A percentile compares a stretch with the other conserved stretches of the same genome.
phyloP scores from a whole-genome alignment of 2,113 vertebrate species.

The Orcinus orca region DNA sequence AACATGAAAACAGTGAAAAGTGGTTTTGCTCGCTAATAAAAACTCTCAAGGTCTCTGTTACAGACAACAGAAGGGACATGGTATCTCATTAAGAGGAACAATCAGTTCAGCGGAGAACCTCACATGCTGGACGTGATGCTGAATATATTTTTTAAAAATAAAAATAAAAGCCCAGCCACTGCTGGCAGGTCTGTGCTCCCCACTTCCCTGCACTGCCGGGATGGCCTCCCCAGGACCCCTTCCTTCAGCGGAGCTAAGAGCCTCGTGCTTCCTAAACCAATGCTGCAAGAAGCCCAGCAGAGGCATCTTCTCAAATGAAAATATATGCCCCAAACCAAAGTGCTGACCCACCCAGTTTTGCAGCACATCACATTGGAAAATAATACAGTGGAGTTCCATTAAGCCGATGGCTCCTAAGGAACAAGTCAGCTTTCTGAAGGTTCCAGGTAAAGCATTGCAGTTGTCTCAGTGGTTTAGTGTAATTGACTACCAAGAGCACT shows the following conservation, averaged over 20 bases:
- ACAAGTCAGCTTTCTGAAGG: conserved; percentile 67
- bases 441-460: conserved; percentile 53
- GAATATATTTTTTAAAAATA: not conserved
- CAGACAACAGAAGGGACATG: conserved; percentile 38
- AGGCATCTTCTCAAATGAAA: conserved; percentile 68
- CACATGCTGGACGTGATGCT: conserved; percentile 5
- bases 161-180: too few species aligned
- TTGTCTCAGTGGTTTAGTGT: conserved; percentile 53
- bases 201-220: accelerated
- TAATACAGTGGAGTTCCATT: conserved; percentile 34
- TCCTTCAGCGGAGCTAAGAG: conserved; percentile 52
- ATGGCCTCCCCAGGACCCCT: not conserved
- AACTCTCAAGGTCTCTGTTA: conserved; percentile 56
- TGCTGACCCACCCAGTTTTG: conserved; percentile 59
- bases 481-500: conserved; percentile 31
- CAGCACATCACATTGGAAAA: conserved; percentile 15
- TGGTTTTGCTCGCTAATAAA: conserved; percentile 37
- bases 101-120: conserved; percentile 46
- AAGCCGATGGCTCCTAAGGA: conserved; percentile 32
- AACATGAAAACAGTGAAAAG: not conserved
- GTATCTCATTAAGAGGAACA: conserved; percentile 59
- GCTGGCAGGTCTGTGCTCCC: not conserved
- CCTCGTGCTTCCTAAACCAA: not conserved
- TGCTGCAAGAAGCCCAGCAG: not conserved
- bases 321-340: conserved; percentile 50